Base-by-base conservation (phyloP, 2,113 vertebrate species). In the Sebastes fasciatus region DNA sequence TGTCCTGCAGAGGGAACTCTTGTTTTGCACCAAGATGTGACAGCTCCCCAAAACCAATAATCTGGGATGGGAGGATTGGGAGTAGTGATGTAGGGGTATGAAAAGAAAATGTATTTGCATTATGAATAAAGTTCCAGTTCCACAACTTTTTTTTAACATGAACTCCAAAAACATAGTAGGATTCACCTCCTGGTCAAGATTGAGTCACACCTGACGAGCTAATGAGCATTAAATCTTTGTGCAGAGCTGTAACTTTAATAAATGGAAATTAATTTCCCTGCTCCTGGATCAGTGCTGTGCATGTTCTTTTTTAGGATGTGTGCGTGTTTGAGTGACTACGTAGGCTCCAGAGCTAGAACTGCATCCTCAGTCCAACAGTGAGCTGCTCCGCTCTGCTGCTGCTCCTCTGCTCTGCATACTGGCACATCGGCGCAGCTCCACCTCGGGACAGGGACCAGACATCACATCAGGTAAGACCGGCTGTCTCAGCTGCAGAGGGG, bases 1-100 rank as follows among this genome's bases (percentile, higher is more conserved):
- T 58, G 19, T 65, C 90, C 92, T 77, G 80, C 84, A 93, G 91
- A 70, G 82, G 87, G 87, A 74, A 19, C 87, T 75, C 62, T 89
- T 82, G 40, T 52, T 69, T 49, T 66, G 48, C 73, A 63, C 45
- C 49, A 63, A 76, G 8, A 69, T 17, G 49, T 34, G 4, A 67
- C 43, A n/a, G 6, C 13, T 12, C 43, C n/a, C 9, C 43, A 16
- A 61, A 60, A 70, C 9, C 13, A 52, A 42, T 45, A 4, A 12
- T 7, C 11, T 17, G 54, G 16, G 2, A 34, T 34, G 34, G 34
- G 34, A 34, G 34, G 0, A 34, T 0, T 21, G 8, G 4, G 21
- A 55, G 1, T 11, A 10, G 62, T 17, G 19, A 1, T 42, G 1
- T 6, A 19, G 48, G 16, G 9, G 0, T 42, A 1, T 60, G 6